Conservation (phyloP, 2,888 invertebrate species). For the Andricus quercusramuli region DNA sequence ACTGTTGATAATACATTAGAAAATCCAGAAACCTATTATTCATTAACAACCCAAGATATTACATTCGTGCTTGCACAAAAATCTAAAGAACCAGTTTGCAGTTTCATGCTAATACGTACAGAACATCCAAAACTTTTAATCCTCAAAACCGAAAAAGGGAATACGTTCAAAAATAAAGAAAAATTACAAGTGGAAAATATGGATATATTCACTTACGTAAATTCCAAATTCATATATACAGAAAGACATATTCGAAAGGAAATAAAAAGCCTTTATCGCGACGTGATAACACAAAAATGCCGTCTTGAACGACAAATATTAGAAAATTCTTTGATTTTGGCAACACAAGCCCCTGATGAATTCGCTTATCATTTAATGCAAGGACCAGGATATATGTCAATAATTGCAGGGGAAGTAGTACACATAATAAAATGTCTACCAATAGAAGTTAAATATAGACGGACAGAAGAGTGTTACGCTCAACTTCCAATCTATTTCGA, state of each 20-base stretch:
- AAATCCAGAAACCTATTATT: conserved; percentile 40
- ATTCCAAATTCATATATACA: too few relatives aligned
- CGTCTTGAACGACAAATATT: conserved; percentile 60
- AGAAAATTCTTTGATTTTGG: conserved; percentile 57
- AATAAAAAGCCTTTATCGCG: conserved; percentile 53
- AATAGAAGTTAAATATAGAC: conserved; percentile 49
- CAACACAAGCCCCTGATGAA: conserved; percentile 59
- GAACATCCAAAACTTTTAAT: conserved; percentile 50
- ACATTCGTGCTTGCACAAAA: conserved; percentile 51
- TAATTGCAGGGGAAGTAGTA: conserved; percentile 50
- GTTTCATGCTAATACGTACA: conserved; percentile 41
- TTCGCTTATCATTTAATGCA: conserved; percentile 60
- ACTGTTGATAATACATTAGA: background rate
- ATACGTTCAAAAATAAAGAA: too few relatives aligned
- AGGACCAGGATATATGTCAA: conserved; percentile 60
- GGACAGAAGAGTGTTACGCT: conserved; percentile 53
- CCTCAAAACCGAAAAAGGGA: background rate
- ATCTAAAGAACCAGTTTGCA: conserved; percentile 25
- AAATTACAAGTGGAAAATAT: too few relatives aligned
- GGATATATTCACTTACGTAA: too few relatives aligned
- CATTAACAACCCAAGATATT: conserved; percentile 42
- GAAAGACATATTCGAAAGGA: too few relatives aligned
- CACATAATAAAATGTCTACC: conserved; percentile 57
- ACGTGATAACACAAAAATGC: conserved; percentile 60
- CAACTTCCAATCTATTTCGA: too few relatives aligned